These are phyloP conservation scores for Euzophera pinguis DNA, from an alignment of 2,888 invertebrate species.

Conservation along the genomic window DNA sequence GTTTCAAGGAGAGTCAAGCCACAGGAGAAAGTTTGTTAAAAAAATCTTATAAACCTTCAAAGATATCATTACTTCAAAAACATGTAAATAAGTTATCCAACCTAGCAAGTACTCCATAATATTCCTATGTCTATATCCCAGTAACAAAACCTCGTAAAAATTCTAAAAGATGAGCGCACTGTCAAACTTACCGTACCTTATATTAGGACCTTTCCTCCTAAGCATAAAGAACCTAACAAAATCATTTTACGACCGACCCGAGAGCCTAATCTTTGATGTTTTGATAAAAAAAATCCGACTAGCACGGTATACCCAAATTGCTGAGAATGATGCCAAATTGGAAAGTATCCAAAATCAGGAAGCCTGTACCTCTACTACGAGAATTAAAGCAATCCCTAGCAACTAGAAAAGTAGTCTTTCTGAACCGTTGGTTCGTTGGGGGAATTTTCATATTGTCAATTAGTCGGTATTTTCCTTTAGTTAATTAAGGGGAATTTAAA, in stretches of 20 bases:
- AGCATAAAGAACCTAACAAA: constrained; percentile 12
- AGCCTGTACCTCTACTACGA: too few species aligned
- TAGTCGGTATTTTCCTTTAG: too few species aligned
- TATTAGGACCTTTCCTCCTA: background rate
- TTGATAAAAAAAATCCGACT: constrained; percentile 43
- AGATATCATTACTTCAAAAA: background rate
- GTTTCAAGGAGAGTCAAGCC: too few species aligned
- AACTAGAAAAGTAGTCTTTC: too few species aligned
- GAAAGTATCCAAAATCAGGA: constrained; percentile 49
- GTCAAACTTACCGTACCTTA: background rate
- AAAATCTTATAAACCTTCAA: too few species aligned
- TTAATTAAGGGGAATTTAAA: too few species aligned
- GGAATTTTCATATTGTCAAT: too few species aligned
- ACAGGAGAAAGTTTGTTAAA: too few species aligned
- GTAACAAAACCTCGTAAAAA: background rate
- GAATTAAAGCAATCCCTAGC: too few species aligned
- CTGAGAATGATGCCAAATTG: constrained; percentile 54
- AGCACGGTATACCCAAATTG: constrained; percentile 42
- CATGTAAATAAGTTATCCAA: background rate
- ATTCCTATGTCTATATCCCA: background rate
- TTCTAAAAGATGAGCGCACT: background rate
- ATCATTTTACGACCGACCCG: constrained; percentile 17
- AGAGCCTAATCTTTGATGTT: constrained; percentile 32
- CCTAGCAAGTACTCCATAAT: background rate
- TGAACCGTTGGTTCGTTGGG: too few species aligned